A percentile compares a stretch with the other conserved stretches of the same genome.
phyloP scores from a whole-genome alignment of 2,113 vertebrate species.

The Hemiscyllium ocellatum region DNA sequence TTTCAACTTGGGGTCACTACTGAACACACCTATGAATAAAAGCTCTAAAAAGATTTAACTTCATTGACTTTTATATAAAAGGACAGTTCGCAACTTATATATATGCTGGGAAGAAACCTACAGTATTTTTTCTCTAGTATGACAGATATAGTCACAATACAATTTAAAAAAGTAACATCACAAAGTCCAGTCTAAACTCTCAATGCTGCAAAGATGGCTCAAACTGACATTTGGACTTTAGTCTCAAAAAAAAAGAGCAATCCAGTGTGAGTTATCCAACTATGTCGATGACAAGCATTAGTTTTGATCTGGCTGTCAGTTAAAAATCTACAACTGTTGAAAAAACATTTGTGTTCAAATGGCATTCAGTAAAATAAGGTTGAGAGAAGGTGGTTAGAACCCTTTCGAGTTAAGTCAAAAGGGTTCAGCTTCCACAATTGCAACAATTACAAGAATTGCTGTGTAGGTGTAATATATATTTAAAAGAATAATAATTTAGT shows the following conservation, averaged over 20 bases:
- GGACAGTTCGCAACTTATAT: not conserved
- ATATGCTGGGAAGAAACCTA: not conserved
- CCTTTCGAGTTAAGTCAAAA: not conserved
- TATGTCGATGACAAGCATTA: not conserved
- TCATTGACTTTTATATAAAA: not conserved
- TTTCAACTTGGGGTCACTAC: not conserved
- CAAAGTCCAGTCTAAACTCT: not conserved
- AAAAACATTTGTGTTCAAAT: not conserved
- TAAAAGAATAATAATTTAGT: not conserved
- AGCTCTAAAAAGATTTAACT: not conserved
- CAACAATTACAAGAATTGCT: slow-evolving; percentile 9
- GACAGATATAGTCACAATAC: not conserved
- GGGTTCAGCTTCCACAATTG: not conserved
- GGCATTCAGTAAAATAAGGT: not conserved
- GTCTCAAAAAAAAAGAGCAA: not conserved
- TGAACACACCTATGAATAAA: not conserved
- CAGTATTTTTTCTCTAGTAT: not conserved
- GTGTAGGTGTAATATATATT: not conserved
- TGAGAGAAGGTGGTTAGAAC: not conserved
- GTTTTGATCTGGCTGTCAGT: not conserved
- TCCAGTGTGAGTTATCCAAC: too few relatives aligned
- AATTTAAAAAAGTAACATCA: not conserved
- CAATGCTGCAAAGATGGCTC: not conserved
- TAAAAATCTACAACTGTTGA: not conserved
- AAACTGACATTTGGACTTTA: not conserved